Evolutionary conservation across 2,888 invertebrate species (phyloP), one percentile per base, ranked within the genome.

Genomic region (Lasius fuliginosus): DNA sequence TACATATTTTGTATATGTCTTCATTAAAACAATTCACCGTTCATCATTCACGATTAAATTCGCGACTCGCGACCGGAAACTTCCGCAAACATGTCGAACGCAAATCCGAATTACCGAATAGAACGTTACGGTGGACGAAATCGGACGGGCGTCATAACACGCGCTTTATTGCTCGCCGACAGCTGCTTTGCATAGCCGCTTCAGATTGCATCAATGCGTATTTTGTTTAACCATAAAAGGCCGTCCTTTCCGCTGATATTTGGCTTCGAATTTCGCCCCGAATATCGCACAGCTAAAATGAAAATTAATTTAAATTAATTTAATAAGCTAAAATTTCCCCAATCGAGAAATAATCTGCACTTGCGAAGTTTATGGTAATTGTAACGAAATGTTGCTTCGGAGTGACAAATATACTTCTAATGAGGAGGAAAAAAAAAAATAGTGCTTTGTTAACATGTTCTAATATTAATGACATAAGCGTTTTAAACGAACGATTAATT

Each of bases 101-200:
- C 36, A 36, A 64, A 27, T 74, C 30, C 42, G 42, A n/a, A 74
- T 73, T 60, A 73, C 33, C 8, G 36, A 6, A 64, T 74, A 36
- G 30, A 64, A 76, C 33, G 46, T 23, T 46, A 6, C 12, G 33
- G 23, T 64, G 30, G 64, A 76, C 27, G 64, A 64, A 53, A 49
- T 64, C 27, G 49, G 42, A 15, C 33, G 15, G 36, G 23, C n/a
- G 12, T 53, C 18, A 64, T 64, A 75, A 64, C 46, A 27, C 49
- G 74, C 53, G n/a, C 40, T 74, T 40, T 53, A 62, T 56, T 30
- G 53, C 42, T 11, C 60, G 82, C 67, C 36, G 67, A 75, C 81
- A 83, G 81, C 82, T 85, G 82, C 46, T 90, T 90, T 89, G 84
- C 87, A 90, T 87, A 87, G 79, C 53, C 86, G 60, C 87, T 82